Base-by-base conservation (phyloP, 2,888 invertebrate species). In the Orthosia gracilis region DNA sequence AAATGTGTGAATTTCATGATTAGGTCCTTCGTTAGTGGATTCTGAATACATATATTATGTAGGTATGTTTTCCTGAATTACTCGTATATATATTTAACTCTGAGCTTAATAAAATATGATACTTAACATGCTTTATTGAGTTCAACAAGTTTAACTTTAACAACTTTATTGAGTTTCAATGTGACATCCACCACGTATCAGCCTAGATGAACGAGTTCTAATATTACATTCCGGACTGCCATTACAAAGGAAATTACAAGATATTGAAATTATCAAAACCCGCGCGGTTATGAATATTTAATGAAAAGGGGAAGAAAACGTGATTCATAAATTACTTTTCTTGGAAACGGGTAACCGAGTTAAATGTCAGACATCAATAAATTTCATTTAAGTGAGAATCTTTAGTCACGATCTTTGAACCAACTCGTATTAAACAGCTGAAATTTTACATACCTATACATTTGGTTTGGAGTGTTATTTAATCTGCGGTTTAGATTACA, bases 301-400 rank as follows among this genome's bases (percentile, higher is more conserved):
- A 70, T 64, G 58, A 26, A 63, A 64, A 45, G 21, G 50, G n/a
- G 52, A 66, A 68, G 18, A 54, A 59, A 54, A 11, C 71, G 45
- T 58, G 23, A 66, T 54, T 69, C 62, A 80, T 68, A 69, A 80
- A 80, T 71, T 61, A 65, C 23, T 64, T 79, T 79, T 69, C 62
- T 45, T 69, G 45, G 49, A 66, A 79, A 70, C 47, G 69, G 58
- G 69, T 67, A 63, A 75, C n/a, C 9, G 40, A 73, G 59, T 73
- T 69, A 65, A 23, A 13, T 21, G 21, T 26, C 18, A 61, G 61
- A 68, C 15, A 52, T 63, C 26, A 21, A 58, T 64, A 26, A 70
- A 70, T 72, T 76, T 47, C 0, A 66, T 65, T 69, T 54, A 47
- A 66, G 2, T 47, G 13, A 47, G 57, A 73, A 17, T 26, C 40